Evolutionary conservation across 2,888 invertebrate genomes (phyloP), one percentile per base, ranked within the genome.

Genomic region (Psylliodes chrysocephalus): DNA sequence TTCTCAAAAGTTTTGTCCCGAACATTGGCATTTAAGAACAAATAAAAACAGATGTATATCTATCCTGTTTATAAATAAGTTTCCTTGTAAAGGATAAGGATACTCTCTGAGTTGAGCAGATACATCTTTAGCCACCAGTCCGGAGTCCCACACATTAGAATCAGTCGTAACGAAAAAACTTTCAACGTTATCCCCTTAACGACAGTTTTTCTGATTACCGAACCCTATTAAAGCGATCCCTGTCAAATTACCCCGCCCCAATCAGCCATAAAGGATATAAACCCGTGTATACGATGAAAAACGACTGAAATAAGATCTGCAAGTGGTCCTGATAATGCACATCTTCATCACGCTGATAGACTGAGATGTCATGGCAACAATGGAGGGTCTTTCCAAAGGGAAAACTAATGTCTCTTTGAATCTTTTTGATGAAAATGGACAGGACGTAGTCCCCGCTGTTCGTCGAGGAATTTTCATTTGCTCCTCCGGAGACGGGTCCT

Each of bases 371-470:
- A 68, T 57, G 68, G 56, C 33, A 59, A 68, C 68, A 68, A 65
- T 63, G 51, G 65, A 54, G 65, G 64, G 68, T 42, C 49, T 42
- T 53, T 54, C 53, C 33, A 44, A 47, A 57, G 56, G 67, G 54
- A 55, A 64, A 64, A 68, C 57, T 65, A 65, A 64, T 65, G 67
- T 63, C 60, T 53, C 47, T 7, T 47, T 19, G 67, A 70, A 42
- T 67, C 67, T 68, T 71, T 59, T 67, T 72, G 65, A 72, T 69
- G 71, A 71, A 72, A 72, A 71, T 68, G 68, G 71, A 73, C 71
- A 68, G 68, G 66, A 63, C 60, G 65, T 64, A 67, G 61, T 75
- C 76, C 74, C 73, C 68, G 74, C 71, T 73, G 74, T 74, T 72
- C 74, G 66, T 67, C 22, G 17, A 30, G 25, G 40, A 40, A 40